phyloP scores from a whole-genome alignment of 2,113 vertebrate species.

The Polyodon spathula region DNA sequence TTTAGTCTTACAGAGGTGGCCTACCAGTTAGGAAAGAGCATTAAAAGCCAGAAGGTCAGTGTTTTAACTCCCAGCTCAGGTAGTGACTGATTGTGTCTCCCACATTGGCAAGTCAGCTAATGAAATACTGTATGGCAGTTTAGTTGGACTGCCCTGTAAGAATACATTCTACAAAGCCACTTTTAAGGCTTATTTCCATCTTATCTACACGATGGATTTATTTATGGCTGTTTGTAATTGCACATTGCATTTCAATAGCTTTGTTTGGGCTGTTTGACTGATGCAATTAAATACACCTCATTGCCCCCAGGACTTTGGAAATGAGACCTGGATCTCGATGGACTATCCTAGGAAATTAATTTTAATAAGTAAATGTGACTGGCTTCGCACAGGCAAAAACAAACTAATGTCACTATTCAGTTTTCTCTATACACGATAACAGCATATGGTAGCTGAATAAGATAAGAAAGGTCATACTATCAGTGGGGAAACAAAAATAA shows the following conservation, averaged over 20 bases:
- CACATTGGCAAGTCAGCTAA: too few species aligned
- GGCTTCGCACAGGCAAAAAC: neutral
- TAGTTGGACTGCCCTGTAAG: too few species aligned
- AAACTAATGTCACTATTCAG: too few species aligned
- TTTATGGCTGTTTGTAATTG: neutral
- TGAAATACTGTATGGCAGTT: too few species aligned
- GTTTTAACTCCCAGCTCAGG: too few species aligned
- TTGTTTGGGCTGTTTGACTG: neutral
- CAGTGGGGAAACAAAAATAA: too few species aligned
- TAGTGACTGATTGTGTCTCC: too few species aligned
- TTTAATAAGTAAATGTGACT: neutral
- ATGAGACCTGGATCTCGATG: neutral
- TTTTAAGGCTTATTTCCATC: neutral
- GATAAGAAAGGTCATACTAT: neutral
- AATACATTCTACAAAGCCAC: too few species aligned
- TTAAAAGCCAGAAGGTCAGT: too few species aligned
- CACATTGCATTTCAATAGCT: slow-evolving; percentile 2
- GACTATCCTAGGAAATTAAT: neutral
- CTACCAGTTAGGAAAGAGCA: too few species aligned
- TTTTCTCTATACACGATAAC: too few species aligned
- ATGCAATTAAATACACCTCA: neutral
- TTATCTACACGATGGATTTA: neutral
- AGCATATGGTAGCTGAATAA: slow-evolving; percentile 5
- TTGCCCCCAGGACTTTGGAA: neutral
- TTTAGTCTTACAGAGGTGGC: too few species aligned